Conservation (phyloP, 2,113 vertebrate species). For the Boulengeromyrus knoepffleri region DNA sequence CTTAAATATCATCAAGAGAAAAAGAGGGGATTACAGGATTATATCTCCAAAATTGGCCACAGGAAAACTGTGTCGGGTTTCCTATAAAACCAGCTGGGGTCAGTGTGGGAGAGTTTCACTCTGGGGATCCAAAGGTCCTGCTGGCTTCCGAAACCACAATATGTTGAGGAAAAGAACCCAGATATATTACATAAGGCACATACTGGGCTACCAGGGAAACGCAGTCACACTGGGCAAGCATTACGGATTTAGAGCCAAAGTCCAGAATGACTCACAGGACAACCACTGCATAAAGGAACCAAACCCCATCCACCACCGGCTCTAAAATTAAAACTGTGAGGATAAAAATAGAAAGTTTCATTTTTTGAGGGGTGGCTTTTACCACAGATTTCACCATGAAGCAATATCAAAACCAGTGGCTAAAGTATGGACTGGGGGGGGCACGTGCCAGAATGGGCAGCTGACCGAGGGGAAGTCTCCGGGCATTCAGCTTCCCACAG, state of each 20-base stretch:
- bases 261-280: neutral
- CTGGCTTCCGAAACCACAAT: neutral
- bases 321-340: constrained; percentile 12
- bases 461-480: neutral
- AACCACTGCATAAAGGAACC: neutral
- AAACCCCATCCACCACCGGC: neutral
- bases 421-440: neutral
- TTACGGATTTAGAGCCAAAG: neutral
- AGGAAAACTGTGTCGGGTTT: neutral
- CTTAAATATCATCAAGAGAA: neutral
- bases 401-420: constrained; percentile 1
- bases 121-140: neutral
- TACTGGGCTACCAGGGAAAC: neutral
- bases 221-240: neutral
- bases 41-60: neutral
- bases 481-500: neutral
- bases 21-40: neutral
- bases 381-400: constrained; percentile 6
- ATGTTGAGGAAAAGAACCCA: neutral
- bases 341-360: neutral
- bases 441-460: neutral
- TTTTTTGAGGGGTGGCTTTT: neutral
- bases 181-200: neutral
- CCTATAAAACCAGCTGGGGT: neutral
- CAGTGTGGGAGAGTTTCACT: neutral